Evolutionary conservation across 2,888 invertebrate genomes (phyloP), one percentile per base, ranked within the genome.

Genomic region (Synanthedon formicaeformis): DNA sequence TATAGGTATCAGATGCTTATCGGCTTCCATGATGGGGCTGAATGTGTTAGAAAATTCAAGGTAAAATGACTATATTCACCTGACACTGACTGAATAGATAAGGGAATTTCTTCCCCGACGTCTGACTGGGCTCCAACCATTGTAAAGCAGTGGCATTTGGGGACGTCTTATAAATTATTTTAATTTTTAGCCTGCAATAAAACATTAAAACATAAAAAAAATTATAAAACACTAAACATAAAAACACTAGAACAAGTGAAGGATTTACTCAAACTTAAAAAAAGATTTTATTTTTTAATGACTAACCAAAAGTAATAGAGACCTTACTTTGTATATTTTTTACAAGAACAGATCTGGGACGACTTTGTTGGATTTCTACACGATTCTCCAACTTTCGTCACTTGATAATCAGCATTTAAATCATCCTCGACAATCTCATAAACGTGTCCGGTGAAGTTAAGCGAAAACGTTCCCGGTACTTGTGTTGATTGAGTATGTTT

Each of bases 71-170:
- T 34, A 56, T 50, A 55, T 8, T 67, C 79, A 92, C 92, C 88
- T 94, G 92, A 72, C 94, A 94, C 70, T 95, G 94, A 59, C 94
- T 94, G 81, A 94, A 95, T 66, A 98, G 79, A 69, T 94, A 98
- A 0, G 97, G 97, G 69, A 93, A 90, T 61, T 90, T 88, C 72
- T 95, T 95, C 55, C 96, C 97, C 10, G 94, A 90, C 1, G 98
- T 98, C 81, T 97, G 97, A 59, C 91, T 90, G 0, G 95, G 92
- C 18, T 90, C 90, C 58, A 98, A 78, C 97, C 98, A 98, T 78
- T 97, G 96, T 52, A 98, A 82, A 0, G 94, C 98, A 52, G 93
- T 92, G 0, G 95, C 94, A n/a, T 90, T 78, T 1, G 93, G 91
- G 12, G 91, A 90, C 0, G 96, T 96, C 66, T 90, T 90, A 80